Conservation (phyloP, 2,888 invertebrate species). For the Eulithis testata region DNA sequence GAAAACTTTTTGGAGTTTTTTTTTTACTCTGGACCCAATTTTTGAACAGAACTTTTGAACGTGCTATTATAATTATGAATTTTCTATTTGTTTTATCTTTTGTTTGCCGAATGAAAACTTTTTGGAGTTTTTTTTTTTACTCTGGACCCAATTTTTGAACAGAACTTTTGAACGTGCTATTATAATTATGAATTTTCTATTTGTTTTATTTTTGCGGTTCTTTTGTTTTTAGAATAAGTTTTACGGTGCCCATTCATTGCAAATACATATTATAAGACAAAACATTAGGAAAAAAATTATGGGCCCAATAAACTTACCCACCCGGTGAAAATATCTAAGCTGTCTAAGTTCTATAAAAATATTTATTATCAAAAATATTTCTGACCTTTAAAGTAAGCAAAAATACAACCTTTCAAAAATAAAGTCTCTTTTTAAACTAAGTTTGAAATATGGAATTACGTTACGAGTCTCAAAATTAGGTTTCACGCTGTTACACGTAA, state of each 20-base stretch:
- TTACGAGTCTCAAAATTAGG: too few relatives aligned
- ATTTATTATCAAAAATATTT: too few relatives aligned
- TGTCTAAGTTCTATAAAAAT: too few relatives aligned
- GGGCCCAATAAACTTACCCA: too few relatives aligned
- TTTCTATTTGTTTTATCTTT: conserved; percentile 39
- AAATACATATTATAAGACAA: too few relatives aligned
- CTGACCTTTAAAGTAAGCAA: too few relatives aligned
- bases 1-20: conserved; percentile 52
- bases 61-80: conserved; percentile 29
- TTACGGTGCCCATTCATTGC: neutral
- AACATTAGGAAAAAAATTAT: too few relatives aligned
- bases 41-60: conserved; percentile 55
- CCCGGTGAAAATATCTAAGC: too few relatives aligned
- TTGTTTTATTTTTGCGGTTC: conserved; percentile 5
- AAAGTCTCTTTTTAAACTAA: too few relatives aligned
- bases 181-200: conserved; percentile 23
- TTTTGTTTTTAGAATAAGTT: neutral
- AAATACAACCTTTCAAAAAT: too few relatives aligned
- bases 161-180: conserved; percentile 51
- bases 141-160: conserved; percentile 50
- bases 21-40: conserved; percentile 51
- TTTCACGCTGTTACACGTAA: too few relatives aligned
- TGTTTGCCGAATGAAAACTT: conserved; percentile 58
- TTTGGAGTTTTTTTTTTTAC: conserved; percentile 54
- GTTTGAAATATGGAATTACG: too few relatives aligned